Evolutionary conservation across 2,797 vertebrate genomes (phyloP), one percentile per base, ranked within the genome.

Genomic region (Coilia nasus): DNA sequence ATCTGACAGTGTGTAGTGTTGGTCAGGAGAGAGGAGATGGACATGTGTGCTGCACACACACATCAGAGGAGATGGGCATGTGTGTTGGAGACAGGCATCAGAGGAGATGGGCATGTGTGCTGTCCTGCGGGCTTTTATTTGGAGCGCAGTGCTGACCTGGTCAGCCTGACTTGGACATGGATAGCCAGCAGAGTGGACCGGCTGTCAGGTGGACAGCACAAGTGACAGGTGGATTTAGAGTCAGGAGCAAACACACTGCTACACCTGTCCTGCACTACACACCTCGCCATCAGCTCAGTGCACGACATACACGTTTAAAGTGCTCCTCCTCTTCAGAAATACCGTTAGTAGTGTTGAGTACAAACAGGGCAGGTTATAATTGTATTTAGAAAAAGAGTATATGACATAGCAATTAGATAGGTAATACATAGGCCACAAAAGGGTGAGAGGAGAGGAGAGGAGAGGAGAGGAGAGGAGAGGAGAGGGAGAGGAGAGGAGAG

Each of bases 381-480:
- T 5, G 5, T 28, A 64, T 10, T 3, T 23, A 15, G 3, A 64
- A 64, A 64, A 54, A 2, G 12, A 54, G 50, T 10, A 41, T 41
- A 41, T 41, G 35, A 41, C 2, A 41, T 41, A 41, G 35, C 35
- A 41, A 5, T 41, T 41, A 41, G 35, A 41, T 41, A 41, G 35
- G 47, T 50, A 5, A 50, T 41, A 54, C 10, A 54, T 15, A 14
- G 50, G 2, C 10, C 19, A 19, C 5, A 59, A 59, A 59, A 59
- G 67, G 6, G 5, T 15, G 12, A 41, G 14, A n/a, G n/a, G n/a
- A n/a, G 5, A 35, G 31, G 31, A 19, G 15, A 15, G 35, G 25
- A 35, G 56, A 64, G 83, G 86, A 83, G 84, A 31, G 6, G 6
- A 81, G 87, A n/a, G n/a, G n/a, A n/a, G n/a, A n/a, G 56, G 81